Percentiles rank a stretch among this genome's conserved stretches.
phyloP scores from a whole-genome alignment of 2,113 vertebrate species.

The Silurus meridionalis region DNA sequence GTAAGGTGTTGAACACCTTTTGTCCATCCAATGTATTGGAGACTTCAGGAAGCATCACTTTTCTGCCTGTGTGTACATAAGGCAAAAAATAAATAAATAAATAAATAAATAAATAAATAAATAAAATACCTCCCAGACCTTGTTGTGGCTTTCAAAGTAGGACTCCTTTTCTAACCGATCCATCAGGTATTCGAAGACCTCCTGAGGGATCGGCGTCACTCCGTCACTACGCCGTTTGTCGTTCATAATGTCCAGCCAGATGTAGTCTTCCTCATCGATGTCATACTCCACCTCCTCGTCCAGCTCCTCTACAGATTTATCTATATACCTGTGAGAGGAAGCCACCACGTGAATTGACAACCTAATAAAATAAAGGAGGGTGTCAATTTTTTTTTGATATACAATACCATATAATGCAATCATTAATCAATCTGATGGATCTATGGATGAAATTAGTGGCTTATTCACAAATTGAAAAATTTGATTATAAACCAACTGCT shows the following conservation, averaged over 20 bases:
- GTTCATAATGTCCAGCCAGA: constrained; percentile 99
- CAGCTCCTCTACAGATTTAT: constrained; percentile 96
- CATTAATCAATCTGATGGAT: not conserved
- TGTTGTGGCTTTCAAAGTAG: constrained; percentile 99
- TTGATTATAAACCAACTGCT: not conserved
- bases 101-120: not conserved
- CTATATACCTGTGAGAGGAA: constrained; percentile 83
- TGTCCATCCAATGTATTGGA: not conserved
- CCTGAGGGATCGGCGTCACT: constrained; percentile 91
- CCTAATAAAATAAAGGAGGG: not conserved
- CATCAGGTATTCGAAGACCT: constrained; percentile 98
- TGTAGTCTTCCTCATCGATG: constrained; percentile 98
- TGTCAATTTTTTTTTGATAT: not conserved
- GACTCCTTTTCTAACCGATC: constrained; percentile 97
- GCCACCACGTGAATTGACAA: not conserved
- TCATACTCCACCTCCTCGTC: constrained; percentile 98
- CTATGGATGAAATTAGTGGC: not conserved
- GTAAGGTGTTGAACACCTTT: no score
- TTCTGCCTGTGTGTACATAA: not conserved
- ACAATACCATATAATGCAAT: not conserved
- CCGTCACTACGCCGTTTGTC: constrained; percentile 90
- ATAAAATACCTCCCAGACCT: constrained; percentile 64
- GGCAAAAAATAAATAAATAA: not conserved
- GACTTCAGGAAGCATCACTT: not conserved
- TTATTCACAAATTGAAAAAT: not conserved